Evolutionary conservation across 2,888 invertebrate species (phyloP), one percentile per base, ranked within the genome.

Genomic region (Leptopilina syphax): DNA sequence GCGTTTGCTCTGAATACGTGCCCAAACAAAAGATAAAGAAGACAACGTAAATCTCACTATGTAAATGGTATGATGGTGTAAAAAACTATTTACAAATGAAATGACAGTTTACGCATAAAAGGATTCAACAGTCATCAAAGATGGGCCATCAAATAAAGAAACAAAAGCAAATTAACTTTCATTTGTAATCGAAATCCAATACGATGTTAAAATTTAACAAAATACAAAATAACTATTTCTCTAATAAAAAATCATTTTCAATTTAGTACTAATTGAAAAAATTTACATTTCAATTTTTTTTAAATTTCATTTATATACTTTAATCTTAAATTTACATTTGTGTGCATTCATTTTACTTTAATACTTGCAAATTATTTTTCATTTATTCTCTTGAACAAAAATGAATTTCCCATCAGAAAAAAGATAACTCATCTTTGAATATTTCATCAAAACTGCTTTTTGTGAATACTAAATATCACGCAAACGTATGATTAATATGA

Each of bases 1-100:
- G 90, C 91, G 92, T 88, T 92, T 91, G 91, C 90, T 91, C 92
- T 91, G 89, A 92, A 90, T 91, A 91, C 87, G 88, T 91, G 90
- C 90, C 89, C 90, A 91, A 91, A 90, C 87, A 89, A 90, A 90
- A 89, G 88, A 90, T 89, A 88, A 90, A 89, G 86, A 90, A 90
- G 87, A 88, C 85, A 89, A 89, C 87, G 87, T 89, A 89, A 88
- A 89, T 89, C 83, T 89, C 85, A 88, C 86, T 86, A 86, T 73
- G 57, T 87, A 86, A 84, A 86, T 76, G 81, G 80, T 79, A 84
- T 79, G 76, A 66, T 63, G 79, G 41, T 73, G 41, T 60, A 41
- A 50, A 73, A 27, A 13, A 60, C 54, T 57, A 41, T 41, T 60
- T 27, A 41, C 41, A 60, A 57, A 73, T 41, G 41, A 73, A 57